A percentile compares a stretch with the other conserved stretches of the same genome.
phyloP scores from a whole-genome alignment of 2,113 vertebrate species.

The Ageneiosus marmoratus region DNA sequence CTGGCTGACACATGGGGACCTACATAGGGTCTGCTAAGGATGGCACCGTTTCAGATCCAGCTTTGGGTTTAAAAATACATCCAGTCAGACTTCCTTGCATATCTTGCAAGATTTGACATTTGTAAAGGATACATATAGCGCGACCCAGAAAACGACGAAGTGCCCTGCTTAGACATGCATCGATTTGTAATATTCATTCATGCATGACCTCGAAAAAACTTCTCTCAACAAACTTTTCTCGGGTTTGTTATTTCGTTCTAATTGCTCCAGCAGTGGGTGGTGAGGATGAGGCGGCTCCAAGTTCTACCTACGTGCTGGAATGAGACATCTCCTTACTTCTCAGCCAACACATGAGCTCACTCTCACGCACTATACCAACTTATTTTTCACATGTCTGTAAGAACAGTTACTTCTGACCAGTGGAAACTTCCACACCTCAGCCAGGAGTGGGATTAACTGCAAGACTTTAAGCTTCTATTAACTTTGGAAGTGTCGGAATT shows the following conservation, averaged over 20 bases:
- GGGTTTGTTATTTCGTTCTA: conserved; percentile 10
- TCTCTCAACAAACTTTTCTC: background rate
- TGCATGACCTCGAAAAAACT: conserved; percentile 1
- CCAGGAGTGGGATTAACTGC: conserved; percentile 22
- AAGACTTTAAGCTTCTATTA: conserved; percentile 11
- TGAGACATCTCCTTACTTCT: conserved; percentile 32
- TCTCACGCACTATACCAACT: background rate
- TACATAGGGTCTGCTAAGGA: background rate
- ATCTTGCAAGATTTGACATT: conserved; percentile 29
- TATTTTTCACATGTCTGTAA: conserved; percentile 39
- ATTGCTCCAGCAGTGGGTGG: conserved; percentile 38
- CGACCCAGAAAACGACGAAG: background rate
- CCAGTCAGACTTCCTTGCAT: conserved; percentile 2
- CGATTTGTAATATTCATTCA: conserved; percentile 23
- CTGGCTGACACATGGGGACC: conserved; percentile 6
- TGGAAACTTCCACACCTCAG: conserved; percentile 30
- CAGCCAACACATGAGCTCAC: conserved; percentile 35
- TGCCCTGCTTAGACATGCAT: conserved; percentile 10
- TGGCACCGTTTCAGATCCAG: background rate
- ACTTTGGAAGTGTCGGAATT: background rate
- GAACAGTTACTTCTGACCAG: conserved; percentile 41
- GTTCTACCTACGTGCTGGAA: conserved; percentile 43
- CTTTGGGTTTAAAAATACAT: conserved; percentile 11
- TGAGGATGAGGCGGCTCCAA: conserved; percentile 40
- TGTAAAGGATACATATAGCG: conserved; percentile 27